Evolutionary conservation across 1,140 invertebrate genomes (phyloP).

Genomic region (Camponotus floridanus): DNA sequence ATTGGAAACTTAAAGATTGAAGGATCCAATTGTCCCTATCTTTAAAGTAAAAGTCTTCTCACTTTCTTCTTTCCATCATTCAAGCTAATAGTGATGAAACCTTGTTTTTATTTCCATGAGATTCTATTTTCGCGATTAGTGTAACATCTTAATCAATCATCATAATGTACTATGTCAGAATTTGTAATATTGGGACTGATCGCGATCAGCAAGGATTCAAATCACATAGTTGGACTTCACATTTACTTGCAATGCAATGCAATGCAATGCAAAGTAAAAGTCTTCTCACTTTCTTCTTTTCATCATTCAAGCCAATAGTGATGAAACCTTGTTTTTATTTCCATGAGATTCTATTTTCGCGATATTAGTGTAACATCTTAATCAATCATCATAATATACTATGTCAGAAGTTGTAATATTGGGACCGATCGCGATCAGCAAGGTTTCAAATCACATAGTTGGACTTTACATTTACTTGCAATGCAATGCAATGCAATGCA

Average conservation of each 20-base stretch:
- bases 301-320: background rate
- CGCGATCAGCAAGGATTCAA: background rate
- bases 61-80: background rate
- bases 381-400: too few relatives aligned
- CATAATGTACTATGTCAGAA: too few relatives aligned
- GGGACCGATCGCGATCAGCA: background rate
- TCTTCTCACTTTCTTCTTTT: background rate
- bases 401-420: too few relatives aligned
- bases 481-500: constrained; percentile 5
- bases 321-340: background rate
- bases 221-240: background rate
- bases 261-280: background rate
- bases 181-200: background rate
- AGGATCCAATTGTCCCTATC: background rate
- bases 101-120: background rate
- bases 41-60: background rate
- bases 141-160: too few relatives aligned
- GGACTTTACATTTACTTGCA: constrained; percentile 16
- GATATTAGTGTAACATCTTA: too few relatives aligned
- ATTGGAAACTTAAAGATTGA: constrained; percentile 10
- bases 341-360: too few relatives aligned
- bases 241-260: constrained; percentile 30
- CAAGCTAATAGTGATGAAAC: background rate
- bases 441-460: background rate
- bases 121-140: too few relatives aligned